Percentiles rank a stretch among this genome's conserved stretches.
These are phyloP conservation scores for Zaprionus bogoriensis DNA, from an alignment of 2,888 invertebrate species.

Conservation along the genomic window DNA sequence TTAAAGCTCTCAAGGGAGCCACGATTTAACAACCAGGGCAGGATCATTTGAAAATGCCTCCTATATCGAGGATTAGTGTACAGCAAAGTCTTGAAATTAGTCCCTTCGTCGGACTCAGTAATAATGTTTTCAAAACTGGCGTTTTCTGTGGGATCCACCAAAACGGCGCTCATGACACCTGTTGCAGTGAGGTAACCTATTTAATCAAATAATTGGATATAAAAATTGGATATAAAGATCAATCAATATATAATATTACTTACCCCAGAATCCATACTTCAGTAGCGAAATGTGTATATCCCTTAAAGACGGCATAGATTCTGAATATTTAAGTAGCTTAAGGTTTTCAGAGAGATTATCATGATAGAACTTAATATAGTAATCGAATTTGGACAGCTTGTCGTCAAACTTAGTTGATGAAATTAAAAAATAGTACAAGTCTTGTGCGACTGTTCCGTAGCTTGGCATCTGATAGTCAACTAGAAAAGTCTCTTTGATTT, in stretches of 20 bases:
- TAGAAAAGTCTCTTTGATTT: slow-evolving; percentile 65
- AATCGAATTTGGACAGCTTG: slow-evolving; percentile 77
- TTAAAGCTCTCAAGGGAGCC: slow-evolving; percentile 9
- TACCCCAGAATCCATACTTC: slow-evolving; percentile 15
- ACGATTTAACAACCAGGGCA: slow-evolving; percentile 58
- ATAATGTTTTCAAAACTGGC: slow-evolving; percentile 67
- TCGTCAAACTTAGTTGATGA: slow-evolving; percentile 74
- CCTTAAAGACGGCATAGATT: slow-evolving; percentile 65
- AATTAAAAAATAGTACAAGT: slow-evolving; percentile 75
- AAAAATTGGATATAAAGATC: neutral
- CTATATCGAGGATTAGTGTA: slow-evolving; percentile 66
- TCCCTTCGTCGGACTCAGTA: slow-evolving; percentile 41
- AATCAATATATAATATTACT: neutral
- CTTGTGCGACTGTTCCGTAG: slow-evolving; percentile 72
- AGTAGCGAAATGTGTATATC: slow-evolving; percentile 66
- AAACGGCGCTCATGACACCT: slow-evolving; percentile 58
- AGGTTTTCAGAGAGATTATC: slow-evolving; percentile 69
- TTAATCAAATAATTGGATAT: no score
- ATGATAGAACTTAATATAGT: slow-evolving; percentile 76
- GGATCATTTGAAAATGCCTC: slow-evolving; percentile 56
- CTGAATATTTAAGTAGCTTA: slow-evolving; percentile 67
- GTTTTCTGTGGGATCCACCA: slow-evolving; percentile 67
- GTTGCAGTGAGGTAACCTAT: slow-evolving; percentile 25
- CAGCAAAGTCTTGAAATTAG: slow-evolving; percentile 57
- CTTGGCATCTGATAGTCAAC: slow-evolving; percentile 76